These are phyloP conservation scores for Melanotaenia parkinsoni DNA, from an alignment of 2,797 vertebrate genomes.

Conservation along the genomic window DNA sequence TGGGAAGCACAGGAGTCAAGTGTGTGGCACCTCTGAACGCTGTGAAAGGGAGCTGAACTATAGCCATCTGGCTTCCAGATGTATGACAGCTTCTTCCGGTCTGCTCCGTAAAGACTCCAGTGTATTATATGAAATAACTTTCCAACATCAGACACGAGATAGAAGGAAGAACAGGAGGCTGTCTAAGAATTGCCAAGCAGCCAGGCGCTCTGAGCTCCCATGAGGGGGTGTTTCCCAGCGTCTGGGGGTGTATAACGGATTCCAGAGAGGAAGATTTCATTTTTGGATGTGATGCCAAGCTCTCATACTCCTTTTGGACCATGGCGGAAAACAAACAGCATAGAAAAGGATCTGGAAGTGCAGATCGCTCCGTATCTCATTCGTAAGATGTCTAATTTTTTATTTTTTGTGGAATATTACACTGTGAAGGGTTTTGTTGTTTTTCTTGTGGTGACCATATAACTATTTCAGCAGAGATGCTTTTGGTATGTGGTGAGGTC, in stretches of 20 bases:
- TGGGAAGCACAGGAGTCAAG: conserved; percentile 38
- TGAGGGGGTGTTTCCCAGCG: conserved; percentile 68
- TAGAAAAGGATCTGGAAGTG: conserved; percentile 61
- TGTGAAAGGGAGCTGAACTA: conserved; percentile 54
- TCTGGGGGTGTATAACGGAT: conserved; percentile 48
- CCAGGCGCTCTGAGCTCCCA: conserved; percentile 56
- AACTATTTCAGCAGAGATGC: conserved; percentile 54
- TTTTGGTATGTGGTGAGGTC: conserved; percentile 68
- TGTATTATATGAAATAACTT: conserved; percentile 49
- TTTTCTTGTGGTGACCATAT: conserved; percentile 32
- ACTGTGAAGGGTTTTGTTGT: conserved; percentile 12
- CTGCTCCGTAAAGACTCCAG: conserved; percentile 50
- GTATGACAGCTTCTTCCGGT: conserved; percentile 61
- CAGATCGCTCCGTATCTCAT: conserved; percentile 53
- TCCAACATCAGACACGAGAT: conserved; percentile 51
- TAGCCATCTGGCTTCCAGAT: conserved; percentile 83
- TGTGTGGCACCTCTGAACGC: conserved; percentile 55
- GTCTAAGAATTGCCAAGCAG: conserved; percentile 57
- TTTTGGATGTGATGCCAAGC: conserved; percentile 74
- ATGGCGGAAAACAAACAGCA: conserved; percentile 77
- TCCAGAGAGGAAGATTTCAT: conserved; percentile 56
- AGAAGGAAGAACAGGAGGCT: conserved; percentile 35
- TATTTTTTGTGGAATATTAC: conserved; percentile 17
- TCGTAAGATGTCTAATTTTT: conserved; percentile 62
- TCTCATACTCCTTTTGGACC: conserved; percentile 73